A percentile compares a stretch with the other conserved stretches of the same genome.
These are phyloP conservation scores for Lipophrys pholis DNA, from an alignment of 2,113 vertebrate species.

Conservation along the genomic window DNA sequence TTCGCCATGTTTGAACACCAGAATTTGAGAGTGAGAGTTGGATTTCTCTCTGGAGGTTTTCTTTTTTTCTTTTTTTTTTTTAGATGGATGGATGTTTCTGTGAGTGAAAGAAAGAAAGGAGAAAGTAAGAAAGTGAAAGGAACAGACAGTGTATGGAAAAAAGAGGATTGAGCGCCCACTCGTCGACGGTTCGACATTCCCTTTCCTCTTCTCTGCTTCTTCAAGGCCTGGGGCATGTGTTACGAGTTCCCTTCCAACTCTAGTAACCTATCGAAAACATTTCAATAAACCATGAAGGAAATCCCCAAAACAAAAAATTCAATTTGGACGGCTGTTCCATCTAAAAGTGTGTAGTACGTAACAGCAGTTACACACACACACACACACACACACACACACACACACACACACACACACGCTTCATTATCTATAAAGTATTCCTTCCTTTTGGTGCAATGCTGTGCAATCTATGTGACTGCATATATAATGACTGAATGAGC, in stretches of 20 bases:
- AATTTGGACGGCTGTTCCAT: constrained; percentile 3
- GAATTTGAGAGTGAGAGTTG: constrained; percentile 1
- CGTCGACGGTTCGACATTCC: constrained; percentile 23
- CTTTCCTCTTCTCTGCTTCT: constrained; percentile 17
- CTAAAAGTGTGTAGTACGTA: not conserved
- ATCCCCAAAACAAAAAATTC: constrained; percentile 12
- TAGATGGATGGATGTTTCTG: not conserved
- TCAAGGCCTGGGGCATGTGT: constrained; percentile 5
- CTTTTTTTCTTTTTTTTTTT: not conserved
- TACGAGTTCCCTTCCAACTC: constrained; percentile 23
- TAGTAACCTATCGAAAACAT: constrained; percentile 27
- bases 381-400: constrained; percentile 29
- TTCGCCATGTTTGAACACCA: constrained; percentile 31
- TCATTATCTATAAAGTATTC: constrained; percentile 29
- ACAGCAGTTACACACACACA: constrained; percentile 20
- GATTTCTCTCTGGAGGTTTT: constrained; percentile 26
- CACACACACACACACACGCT: constrained; percentile 26
- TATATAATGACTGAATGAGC: constrained; percentile 60
- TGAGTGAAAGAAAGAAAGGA: not conserved
- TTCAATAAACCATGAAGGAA: constrained; percentile 16
- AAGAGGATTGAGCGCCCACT: not conserved
- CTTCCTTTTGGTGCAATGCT: not conserved
- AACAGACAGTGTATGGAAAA: not conserved
- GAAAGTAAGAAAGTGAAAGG: not conserved
- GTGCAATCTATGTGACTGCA: constrained; percentile 43